phyloP scores from a whole-genome alignment of 2,888 invertebrate genomes.

The Macaria notata region DNA sequence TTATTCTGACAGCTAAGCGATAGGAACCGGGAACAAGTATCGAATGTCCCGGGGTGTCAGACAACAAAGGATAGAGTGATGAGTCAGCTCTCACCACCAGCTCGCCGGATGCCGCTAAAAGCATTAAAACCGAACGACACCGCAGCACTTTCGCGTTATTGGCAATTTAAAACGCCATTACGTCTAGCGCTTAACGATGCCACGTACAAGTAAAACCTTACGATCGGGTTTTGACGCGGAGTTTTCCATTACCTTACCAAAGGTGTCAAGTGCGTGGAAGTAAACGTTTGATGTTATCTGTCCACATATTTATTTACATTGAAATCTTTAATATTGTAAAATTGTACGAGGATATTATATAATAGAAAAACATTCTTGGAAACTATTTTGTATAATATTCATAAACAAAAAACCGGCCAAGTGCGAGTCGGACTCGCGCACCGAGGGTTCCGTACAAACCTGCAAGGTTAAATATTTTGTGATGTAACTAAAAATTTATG shows the following conservation, averaged over 20 bases:
- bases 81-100: slow-evolving; percentile 14
- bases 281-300: no score
- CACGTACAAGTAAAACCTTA: slow-evolving; percentile 42
- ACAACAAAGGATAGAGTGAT: slow-evolving; percentile 19
- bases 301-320: no score
- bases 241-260: slow-evolving; percentile 7
- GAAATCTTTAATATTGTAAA: no score
- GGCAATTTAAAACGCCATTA: slow-evolving; percentile 54
- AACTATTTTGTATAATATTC: no score
- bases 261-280: neutral
- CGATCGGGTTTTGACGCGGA: slow-evolving; percentile 29
- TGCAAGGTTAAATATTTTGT: no score
- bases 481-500: no score
- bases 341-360: no score
- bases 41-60: slow-evolving; percentile 4
- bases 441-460: no score
- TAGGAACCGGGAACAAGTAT: neutral
- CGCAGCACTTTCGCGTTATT: slow-evolving; percentile 48
- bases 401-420: no score
- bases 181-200: slow-evolving; percentile 48
- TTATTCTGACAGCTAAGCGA: neutral
- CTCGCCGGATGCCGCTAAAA: slow-evolving; percentile 35
- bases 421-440: no score
- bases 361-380: no score
- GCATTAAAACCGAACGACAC: slow-evolving; percentile 42